A percentile compares a stretch with the other conserved stretches of the same genome.
These are phyloP conservation scores for Vesta saturnalis DNA, from an alignment of 2,888 invertebrate species.

Conservation along the genomic window DNA sequence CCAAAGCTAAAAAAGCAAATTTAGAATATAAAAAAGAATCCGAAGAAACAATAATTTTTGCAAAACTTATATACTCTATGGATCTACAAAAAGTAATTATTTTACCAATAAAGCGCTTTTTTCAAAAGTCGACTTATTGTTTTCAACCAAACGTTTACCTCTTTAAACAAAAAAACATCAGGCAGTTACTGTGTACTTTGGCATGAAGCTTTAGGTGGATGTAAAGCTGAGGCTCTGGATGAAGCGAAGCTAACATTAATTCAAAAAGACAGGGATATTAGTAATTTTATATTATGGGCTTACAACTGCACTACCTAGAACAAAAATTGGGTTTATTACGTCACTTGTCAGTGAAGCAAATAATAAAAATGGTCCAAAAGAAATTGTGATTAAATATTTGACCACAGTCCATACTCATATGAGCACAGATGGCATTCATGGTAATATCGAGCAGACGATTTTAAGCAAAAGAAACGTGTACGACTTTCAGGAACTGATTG, in stretches of 20 bases:
- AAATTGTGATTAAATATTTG: not conserved
- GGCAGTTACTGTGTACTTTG: not conserved
- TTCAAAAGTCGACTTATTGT: not conserved
- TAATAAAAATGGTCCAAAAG: not conserved
- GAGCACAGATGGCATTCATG: not conserved
- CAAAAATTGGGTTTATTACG: too few species aligned
- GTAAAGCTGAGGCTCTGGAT: not conserved
- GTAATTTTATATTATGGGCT: not conserved
- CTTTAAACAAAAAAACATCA: too few species aligned
- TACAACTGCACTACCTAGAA: not conserved
- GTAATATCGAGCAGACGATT: not conserved
- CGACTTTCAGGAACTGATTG: not conserved
- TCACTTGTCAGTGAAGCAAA: not conserved
- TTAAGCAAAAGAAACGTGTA: not conserved
- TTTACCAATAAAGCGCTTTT: not conserved
- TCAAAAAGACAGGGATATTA: not conserved
- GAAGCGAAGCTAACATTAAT: not conserved
- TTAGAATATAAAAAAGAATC: constrained; percentile 19
- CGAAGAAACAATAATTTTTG: not conserved
- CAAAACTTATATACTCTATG: not conserved
- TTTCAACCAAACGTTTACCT: not conserved
- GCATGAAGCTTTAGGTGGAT: not conserved
- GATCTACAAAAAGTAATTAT: not conserved
- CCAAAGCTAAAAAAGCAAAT: constrained; percentile 7
- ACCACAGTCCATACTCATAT: not conserved